Evolutionary conservation across 1,140 invertebrate genomes (phyloP).

Genomic region (Hyphantria cunea): DNA sequence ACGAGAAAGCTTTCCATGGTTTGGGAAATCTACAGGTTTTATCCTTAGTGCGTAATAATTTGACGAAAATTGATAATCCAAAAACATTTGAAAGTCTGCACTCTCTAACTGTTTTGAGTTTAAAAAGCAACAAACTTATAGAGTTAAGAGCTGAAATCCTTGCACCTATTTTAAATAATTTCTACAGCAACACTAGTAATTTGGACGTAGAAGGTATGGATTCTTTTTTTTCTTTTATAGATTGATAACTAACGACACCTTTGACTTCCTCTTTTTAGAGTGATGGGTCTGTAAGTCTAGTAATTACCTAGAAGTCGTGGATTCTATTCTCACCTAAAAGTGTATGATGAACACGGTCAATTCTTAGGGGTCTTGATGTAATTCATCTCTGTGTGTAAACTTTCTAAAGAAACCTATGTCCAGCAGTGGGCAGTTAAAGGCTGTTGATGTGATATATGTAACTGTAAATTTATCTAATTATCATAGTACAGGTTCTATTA

Average conservation of each 20-base stretch:
- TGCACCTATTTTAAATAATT: slow-evolving; percentile 87
- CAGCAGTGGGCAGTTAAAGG: no score
- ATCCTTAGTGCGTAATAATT: slow-evolving; percentile 87
- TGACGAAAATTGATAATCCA: slow-evolving; percentile 85
- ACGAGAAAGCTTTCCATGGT: slow-evolving; percentile 87
- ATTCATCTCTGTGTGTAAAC: no score
- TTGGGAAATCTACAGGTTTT: slow-evolving; percentile 85
- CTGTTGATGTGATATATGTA: no score
- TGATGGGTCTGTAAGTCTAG: no score
- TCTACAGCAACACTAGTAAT: slow-evolving; percentile 85
- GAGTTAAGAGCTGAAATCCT: slow-evolving; percentile 87
- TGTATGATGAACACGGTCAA: no score
- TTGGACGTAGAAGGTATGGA: slow-evolving; percentile 79
- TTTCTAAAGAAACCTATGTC: no score
- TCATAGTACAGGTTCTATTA: no score
- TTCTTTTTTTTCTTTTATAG: slow-evolving; percentile 8
- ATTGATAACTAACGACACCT: slow-evolving; percentile 4
- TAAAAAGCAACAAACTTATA: slow-evolving; percentile 86
- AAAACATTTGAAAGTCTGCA: slow-evolving; percentile 84
- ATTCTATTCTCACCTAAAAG: no score
- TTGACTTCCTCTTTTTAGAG: no score
- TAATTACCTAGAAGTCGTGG: no score
- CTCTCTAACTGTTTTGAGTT: slow-evolving; percentile 82
- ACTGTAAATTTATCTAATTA: no score
- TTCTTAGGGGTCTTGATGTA: no score